phyloP scores from a whole-genome alignment of 2,113 vertebrate species.

The Jacana jacana region DNA sequence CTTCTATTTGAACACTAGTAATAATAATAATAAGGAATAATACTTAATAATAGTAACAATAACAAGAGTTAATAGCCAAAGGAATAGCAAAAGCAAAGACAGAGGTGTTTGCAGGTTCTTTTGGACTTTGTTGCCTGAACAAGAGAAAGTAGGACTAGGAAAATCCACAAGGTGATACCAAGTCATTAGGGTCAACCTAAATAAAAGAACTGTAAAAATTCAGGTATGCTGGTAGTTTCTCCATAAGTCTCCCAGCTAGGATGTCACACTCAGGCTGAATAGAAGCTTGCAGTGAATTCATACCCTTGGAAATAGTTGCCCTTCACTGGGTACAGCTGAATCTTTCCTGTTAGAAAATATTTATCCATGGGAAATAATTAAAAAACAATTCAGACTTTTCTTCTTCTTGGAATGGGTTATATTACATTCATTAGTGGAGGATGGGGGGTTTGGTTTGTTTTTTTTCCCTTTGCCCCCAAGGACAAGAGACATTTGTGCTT shows the following conservation, averaged over 20 bases:
- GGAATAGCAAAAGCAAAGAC: not conserved
- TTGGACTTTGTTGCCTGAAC: not conserved
- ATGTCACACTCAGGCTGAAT: conserved; percentile 3
- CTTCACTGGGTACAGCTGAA: conserved; percentile 16
- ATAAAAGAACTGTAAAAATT: not conserved
- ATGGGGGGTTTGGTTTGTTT: not conserved
- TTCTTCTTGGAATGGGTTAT: not conserved
- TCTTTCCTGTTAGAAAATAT: conserved; percentile 44
- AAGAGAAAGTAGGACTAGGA: not conserved
- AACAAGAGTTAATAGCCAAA: not conserved
- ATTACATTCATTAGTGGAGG: not conserved
- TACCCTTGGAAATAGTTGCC: not conserved
- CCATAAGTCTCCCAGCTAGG: not conserved
- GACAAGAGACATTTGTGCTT: not conserved
- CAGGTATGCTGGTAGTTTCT: not conserved
- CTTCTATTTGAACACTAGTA: not conserved
- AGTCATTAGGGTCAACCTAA: conserved; percentile 21
- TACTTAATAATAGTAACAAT: not conserved
- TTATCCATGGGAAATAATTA: conserved; percentile 49
- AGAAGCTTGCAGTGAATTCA: not conserved
- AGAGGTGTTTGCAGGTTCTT: not conserved
- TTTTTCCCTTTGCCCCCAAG: not conserved
- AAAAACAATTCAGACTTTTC: conserved; percentile 39
- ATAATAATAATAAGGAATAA: not conserved
- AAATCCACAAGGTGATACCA: conserved; percentile 21